Conservation (phyloP, 2,113 vertebrate species). For the Odocoileus hemionus region DNA sequence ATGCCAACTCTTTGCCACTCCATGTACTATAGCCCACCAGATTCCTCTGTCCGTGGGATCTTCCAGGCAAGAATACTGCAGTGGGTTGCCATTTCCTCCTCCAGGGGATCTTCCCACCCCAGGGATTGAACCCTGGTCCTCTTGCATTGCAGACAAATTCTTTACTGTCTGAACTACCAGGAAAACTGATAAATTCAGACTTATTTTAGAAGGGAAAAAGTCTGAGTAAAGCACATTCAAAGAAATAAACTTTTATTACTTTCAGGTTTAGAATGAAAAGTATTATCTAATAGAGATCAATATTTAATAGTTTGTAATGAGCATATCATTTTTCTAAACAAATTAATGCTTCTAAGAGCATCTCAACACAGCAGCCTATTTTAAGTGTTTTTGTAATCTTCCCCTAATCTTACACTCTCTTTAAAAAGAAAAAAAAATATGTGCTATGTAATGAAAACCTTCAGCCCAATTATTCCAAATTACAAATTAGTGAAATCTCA, state of each 20-base stretch:
- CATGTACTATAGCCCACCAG: accelerated
- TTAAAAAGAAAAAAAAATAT: constrained; percentile 24
- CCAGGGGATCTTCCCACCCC: neutral
- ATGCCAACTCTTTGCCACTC: neutral
- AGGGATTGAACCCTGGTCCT: neutral
- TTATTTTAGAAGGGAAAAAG: neutral
- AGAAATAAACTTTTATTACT: neutral
- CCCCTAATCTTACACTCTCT: neutral
- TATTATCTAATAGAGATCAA: neutral
- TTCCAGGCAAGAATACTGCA: neutral
- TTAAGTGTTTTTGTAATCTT: constrained; percentile 16
- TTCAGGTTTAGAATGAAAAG: neutral
- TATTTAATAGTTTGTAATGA: constrained; percentile 18
- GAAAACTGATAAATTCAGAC: neutral
- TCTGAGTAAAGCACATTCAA: neutral
- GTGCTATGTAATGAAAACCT: constrained; percentile 14
- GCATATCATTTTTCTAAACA: constrained; percentile 22
- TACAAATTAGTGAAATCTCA: neutral
- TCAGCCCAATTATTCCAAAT: constrained; percentile 38
- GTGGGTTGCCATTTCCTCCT: neutral
- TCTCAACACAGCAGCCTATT: neutral
- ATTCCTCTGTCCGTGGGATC: neutral
- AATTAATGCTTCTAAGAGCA: neutral
- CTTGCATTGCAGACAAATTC: neutral
- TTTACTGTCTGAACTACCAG: neutral